phyloP scores from a whole-genome alignment of 23 tunicate genomes.

The Aplidium turbinatum region DNA sequence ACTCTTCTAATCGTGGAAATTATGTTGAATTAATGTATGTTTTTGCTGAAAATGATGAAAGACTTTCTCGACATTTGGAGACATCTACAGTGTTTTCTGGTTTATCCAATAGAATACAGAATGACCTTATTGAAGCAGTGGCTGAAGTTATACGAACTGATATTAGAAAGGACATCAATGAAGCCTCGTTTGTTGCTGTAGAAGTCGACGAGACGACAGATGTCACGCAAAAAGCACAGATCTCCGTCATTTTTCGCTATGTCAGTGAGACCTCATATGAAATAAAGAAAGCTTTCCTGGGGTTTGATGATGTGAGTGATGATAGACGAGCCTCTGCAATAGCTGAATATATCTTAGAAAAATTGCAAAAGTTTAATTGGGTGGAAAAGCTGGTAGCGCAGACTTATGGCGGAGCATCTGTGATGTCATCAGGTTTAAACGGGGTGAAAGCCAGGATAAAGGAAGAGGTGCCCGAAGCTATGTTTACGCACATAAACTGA shows the following conservation, averaged over 20 bases:
- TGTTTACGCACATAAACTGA: conserved; percentile 15
- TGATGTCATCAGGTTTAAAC: neutral
- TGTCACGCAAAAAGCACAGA: conserved; percentile 18
- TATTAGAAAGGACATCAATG: too few relatives aligned
- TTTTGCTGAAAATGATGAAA: conserved; percentile 31
- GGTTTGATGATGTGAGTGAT: too few relatives aligned
- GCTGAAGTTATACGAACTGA: too few relatives aligned
- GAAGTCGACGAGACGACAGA: conserved; percentile 12
- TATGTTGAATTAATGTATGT: neutral
- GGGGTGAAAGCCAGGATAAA: conserved; percentile 5
- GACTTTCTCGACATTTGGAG: conserved; percentile 29
- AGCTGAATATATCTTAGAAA: too few relatives aligned
- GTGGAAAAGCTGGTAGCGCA: neutral
- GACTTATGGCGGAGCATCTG: neutral
- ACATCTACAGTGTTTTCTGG: conserved; percentile 12
- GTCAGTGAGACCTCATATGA: conserved; percentile 9
- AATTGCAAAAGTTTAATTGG: conserved; percentile 7
- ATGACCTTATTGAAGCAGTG: neutral
- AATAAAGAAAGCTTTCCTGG: neutral
- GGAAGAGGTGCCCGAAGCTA: neutral
- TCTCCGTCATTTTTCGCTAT: neutral
- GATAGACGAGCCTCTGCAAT: too few relatives aligned
- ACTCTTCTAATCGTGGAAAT: conserved; percentile 8
- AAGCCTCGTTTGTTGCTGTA: conserved; percentile 2
- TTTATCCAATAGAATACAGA: conserved; percentile 8